Evolutionary conservation across 2,888 invertebrate species (phyloP).

Genomic region (Andrena chrysosceles): DNA sequence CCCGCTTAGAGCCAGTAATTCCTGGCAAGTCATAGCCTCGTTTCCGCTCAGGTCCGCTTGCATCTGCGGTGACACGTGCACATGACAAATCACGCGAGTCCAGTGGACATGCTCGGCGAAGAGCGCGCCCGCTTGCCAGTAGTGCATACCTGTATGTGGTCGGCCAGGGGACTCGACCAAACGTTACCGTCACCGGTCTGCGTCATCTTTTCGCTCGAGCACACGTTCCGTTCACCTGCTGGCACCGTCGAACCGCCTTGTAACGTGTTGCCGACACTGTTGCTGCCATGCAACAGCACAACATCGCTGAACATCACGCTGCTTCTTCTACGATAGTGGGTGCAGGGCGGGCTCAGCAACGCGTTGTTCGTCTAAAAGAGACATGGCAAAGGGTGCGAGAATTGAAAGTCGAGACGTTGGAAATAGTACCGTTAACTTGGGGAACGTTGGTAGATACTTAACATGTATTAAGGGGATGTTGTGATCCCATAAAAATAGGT

Average conservation of each 20-base stretch:
- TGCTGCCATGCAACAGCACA: conserved; percentile 90
- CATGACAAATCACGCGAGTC: conserved; percentile 28
- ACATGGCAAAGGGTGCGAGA: conserved; percentile 6
- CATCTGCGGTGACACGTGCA: conserved; percentile 62
- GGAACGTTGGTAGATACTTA: not conserved
- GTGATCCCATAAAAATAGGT: no score
- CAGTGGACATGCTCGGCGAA: not conserved
- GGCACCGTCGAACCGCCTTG: conserved; percentile 75
- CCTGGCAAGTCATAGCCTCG: conserved; percentile 93
- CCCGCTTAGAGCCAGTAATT: conserved; percentile 95
- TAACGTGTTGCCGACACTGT: conserved; percentile 82
- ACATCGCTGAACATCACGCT: conserved; percentile 96
- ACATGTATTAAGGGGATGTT: not conserved
- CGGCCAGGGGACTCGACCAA: conserved; percentile 85
- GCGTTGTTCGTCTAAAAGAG: conserved; percentile 79
- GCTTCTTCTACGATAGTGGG: conserved; percentile 89
- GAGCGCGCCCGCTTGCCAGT: not conserved
- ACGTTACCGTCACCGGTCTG: conserved; percentile 92
- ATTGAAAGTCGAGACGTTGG: not conserved
- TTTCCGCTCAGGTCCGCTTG: conserved; percentile 87
- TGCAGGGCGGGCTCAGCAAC: conserved; percentile 90
- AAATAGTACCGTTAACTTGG: not conserved
- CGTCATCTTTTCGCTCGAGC: conserved; percentile 95
- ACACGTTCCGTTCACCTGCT: conserved; percentile 88
- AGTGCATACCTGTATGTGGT: conserved; percentile 78